Evolutionary conservation across 2,797 vertebrate genomes (phyloP).

Genomic region (Chrosomus eos): DNA sequence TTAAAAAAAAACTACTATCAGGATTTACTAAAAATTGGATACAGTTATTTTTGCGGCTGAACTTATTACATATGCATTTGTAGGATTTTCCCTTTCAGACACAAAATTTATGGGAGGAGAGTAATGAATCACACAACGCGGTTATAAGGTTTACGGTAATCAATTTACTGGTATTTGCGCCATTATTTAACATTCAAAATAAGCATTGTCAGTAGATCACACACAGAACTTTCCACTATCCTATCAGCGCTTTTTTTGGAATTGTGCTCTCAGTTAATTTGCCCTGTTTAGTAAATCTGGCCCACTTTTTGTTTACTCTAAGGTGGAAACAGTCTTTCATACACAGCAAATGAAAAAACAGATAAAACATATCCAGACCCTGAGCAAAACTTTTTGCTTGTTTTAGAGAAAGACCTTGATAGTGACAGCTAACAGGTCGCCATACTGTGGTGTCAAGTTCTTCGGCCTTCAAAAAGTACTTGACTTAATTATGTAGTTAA

Average conservation of each 20-base stretch:
- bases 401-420: not conserved
- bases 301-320: not conserved
- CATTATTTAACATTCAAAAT: too few species aligned
- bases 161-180: too few species aligned
- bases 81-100: too few species aligned
- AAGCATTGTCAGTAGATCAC: not conserved
- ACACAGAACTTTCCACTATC: not conserved
- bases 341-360: conserved; percentile 32
- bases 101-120: too few species aligned
- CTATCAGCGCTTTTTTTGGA: not conserved
- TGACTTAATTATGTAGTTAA: conserved; percentile 32
- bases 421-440: not conserved
- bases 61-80: too few species aligned
- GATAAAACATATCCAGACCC: conserved; percentile 35
- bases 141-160: too few species aligned
- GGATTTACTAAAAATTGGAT: too few species aligned
- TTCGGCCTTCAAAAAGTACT: conserved; percentile 5
- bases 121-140: too few species aligned
- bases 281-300: not conserved
- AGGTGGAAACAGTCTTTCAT: not conserved
- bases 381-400: conserved; percentile 4
- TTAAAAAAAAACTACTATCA: too few species aligned
- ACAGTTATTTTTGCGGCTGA: too few species aligned
- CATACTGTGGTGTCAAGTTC: not conserved
- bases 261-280: not conserved